phyloP scores from a whole-genome alignment of 2,888 invertebrate species.

The Heliconius aoede region DNA sequence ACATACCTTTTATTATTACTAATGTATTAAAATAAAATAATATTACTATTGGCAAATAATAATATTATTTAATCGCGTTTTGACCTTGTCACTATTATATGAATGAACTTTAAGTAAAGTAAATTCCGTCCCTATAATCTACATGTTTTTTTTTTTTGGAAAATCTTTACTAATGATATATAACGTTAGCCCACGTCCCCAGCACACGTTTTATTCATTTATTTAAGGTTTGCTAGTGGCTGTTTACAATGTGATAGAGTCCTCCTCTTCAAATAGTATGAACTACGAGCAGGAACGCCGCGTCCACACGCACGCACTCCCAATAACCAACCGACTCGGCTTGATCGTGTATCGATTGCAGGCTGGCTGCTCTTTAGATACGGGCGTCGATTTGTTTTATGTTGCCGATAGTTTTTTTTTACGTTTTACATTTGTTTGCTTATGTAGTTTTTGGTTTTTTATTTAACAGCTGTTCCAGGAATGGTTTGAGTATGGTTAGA shows the following conservation, averaged over 20 bases:
- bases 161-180: neutral
- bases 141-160: constrained; percentile 4
- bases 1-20: neutral
- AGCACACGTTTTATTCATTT: no score
- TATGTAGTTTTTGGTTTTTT: neutral
- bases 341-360: constrained; percentile 73
- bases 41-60: no score
- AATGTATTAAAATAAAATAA: no score
- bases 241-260: no score
- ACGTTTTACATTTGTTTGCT: neutral
- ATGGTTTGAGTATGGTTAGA: neutral
- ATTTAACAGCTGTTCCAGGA: no score
- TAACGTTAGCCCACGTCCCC: neutral
- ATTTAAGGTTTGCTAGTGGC: no score
- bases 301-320: constrained; percentile 49
- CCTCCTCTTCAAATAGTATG: constrained; percentile 43
- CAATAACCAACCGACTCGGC: constrained; percentile 64
- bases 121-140: neutral
- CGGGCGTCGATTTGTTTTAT: constrained; percentile 50
- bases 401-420: constrained; percentile 4
- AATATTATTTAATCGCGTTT: neutral
- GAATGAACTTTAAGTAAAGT: neutral
- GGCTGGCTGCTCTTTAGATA: constrained; percentile 59
- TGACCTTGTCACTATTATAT: neutral
- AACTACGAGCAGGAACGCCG: constrained; percentile 34